Percentiles rank a stretch among this genome's conserved stretches.
Evolutionary conservation across 2,113 vertebrate species (phyloP).

Genomic region (Syngnathus floridae): DNA sequence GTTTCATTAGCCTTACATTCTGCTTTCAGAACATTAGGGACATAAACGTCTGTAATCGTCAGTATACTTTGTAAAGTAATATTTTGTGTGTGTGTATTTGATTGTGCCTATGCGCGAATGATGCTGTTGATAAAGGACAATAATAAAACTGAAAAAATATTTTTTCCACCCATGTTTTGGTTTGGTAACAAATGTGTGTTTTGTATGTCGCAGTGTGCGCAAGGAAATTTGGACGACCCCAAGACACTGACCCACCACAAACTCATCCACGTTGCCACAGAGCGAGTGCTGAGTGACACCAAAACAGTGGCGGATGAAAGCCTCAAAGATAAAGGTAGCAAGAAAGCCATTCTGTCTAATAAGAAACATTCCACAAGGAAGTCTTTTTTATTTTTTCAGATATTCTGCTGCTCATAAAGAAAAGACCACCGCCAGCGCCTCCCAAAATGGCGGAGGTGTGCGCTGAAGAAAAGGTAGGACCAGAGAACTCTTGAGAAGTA

Average conservation of each 20-base stretch:
- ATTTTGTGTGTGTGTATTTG: neutral
- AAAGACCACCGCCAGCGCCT: slow-evolving; percentile 75
- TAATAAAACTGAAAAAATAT: no score
- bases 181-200: no score
- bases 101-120: no score
- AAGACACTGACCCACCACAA: slow-evolving; percentile 92
- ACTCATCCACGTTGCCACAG: slow-evolving; percentile 85
- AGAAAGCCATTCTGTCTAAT: neutral
- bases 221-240: slow-evolving; percentile 89
- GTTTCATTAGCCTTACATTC: neutral
- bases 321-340: slow-evolving; percentile 86
- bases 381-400: slow-evolving; percentile 62
- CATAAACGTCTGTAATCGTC: neutral
- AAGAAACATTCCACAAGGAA: neutral
- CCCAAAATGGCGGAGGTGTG: slow-evolving; percentile 88
- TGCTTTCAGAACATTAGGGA: neutral
- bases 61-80: neutral
- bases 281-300: slow-evolving; percentile 84
- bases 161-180: no score
- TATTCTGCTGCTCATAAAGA: slow-evolving; percentile 84
- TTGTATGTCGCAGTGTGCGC: slow-evolving; percentile 71
- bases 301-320: slow-evolving; percentile 88
- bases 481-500: neutral
- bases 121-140: no score
- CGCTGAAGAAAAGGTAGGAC: slow-evolving; percentile 84